These are phyloP conservation scores for Vanessa cardui DNA, from an alignment of 2,888 invertebrate species.

Conservation along the genomic window DNA sequence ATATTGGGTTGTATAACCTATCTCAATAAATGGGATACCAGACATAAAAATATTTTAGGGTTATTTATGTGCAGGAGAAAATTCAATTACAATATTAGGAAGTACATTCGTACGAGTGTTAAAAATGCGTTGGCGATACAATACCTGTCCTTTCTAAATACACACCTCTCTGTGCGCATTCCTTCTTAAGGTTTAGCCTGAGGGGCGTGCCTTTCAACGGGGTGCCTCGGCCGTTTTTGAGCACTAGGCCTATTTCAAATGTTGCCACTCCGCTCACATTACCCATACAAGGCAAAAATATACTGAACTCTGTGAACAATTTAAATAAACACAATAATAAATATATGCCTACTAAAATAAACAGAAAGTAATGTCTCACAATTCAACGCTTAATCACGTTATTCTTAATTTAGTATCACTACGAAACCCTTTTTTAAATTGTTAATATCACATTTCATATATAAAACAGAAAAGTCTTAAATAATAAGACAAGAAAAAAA, in stretches of 20 bases:
- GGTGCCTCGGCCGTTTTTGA: slow-evolving; percentile 90
- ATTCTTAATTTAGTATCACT: too few species aligned
- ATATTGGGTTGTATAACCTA: too few species aligned
- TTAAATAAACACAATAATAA: too few species aligned
- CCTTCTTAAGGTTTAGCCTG: slow-evolving; percentile 93
- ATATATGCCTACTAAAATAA: too few species aligned
- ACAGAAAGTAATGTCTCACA: too few species aligned
- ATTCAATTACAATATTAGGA: slow-evolving; percentile 50
- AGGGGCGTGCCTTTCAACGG: slow-evolving; percentile 94
- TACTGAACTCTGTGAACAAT: slow-evolving; percentile 89
- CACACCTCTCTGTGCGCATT: slow-evolving; percentile 96
- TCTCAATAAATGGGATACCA: too few species aligned
- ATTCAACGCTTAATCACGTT: too few species aligned
- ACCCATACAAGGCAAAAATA: slow-evolving; percentile 92
- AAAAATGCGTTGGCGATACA: slow-evolving; percentile 84
- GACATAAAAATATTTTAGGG: too few species aligned
- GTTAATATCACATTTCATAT: too few species aligned
- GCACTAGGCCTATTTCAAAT: slow-evolving; percentile 92
- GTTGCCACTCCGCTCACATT: slow-evolving; percentile 94
- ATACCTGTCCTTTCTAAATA: slow-evolving; percentile 85
- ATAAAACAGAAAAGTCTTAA: too few species aligned
- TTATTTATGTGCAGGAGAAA: neutral
- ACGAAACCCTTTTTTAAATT: too few species aligned
- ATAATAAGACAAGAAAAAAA: too few species aligned
- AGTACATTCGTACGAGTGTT: slow-evolving; percentile 74